phyloP scores from a whole-genome alignment of 1,140 invertebrate genomes.

The Palaemon carinicauda region DNA sequence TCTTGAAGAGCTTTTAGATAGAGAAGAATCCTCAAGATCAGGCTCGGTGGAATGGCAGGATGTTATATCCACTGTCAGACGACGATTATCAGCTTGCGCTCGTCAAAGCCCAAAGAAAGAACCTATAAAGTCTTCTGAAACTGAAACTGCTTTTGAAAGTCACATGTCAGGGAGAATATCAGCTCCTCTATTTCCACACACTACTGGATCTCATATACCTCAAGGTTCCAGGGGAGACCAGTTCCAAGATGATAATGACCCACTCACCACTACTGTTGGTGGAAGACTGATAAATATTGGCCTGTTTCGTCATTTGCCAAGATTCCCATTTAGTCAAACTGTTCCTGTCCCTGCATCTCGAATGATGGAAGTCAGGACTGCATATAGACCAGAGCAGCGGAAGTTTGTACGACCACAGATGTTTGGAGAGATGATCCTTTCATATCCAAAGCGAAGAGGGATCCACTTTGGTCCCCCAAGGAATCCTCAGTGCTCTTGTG shows the following conservation, averaged over 20 bases:
- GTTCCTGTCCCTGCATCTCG: constrained; percentile 39
- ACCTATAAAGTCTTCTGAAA: background rate
- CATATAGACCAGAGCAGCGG: constrained; percentile 31
- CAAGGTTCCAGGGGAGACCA: background rate
- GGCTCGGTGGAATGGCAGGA: constrained; percentile 35
- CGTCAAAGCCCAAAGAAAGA: background rate
- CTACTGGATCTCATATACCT: background rate
- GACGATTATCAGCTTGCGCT: constrained; percentile 12
- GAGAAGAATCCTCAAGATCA: constrained; percentile 6
- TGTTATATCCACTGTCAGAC: constrained; percentile 21
- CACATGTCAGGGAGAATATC: background rate
- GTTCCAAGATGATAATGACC: background rate
- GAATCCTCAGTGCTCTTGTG: constrained; percentile 77
- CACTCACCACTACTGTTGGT: background rate
- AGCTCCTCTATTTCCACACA: background rate
- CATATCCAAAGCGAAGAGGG: constrained; percentile 72
- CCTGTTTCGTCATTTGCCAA: constrained; percentile 34
- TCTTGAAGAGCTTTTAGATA: background rate
- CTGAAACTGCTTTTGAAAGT: background rate
- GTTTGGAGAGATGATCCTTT: constrained; percentile 72
- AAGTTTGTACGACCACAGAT: constrained; percentile 61
- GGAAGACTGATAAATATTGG: constrained; percentile 42
- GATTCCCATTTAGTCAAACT: constrained; percentile 56
- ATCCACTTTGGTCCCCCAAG: constrained; percentile 80
- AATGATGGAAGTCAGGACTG: constrained; percentile 1